Evolutionary conservation across 37 sponge, comb jelly and placozoan genomes (phyloP), one percentile per base, ranked within the genome.

Genomic region (Aplysina aerophoba): DNA sequence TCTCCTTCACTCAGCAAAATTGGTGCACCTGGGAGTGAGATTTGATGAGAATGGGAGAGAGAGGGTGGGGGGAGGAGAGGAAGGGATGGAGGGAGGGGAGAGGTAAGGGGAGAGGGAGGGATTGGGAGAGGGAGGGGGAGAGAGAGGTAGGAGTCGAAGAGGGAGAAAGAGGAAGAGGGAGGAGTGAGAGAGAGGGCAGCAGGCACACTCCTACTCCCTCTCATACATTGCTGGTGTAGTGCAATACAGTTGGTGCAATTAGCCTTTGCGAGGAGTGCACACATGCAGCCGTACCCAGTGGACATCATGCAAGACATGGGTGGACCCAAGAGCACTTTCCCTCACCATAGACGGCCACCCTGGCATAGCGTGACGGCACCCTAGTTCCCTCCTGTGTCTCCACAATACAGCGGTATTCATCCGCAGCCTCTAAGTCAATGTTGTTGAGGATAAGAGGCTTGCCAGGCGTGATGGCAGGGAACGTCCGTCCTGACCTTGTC

Each of bases 331-430:
- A 13, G 11, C 24, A 27, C 64, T 6, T 28, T 11, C 12, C 16
- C 78, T 53, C 3, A 75, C 78, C 78, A 36, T 75, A 75, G 16
- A 75, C 24, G 37, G 78, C 44, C 37, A 75, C 78, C 20, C 21
- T 50, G 44, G 53, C 78, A 75, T 75, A 75, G 3, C 1, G 31
- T 12, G 78, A 75, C 14, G 4, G 54, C 37, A 50, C 53, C 4
- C 20, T 4, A 2, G 39, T 54, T 8, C 78, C 78, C 21, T 38
- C n/a, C 16, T n/a, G 25, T 6, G 25, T 75, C 44, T 16, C 21
- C 44, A 75, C 78, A 12, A 40, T 25, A 75, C 78, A 75, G n/a
- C 78, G 44, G 37, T 75, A 75, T 19, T 75, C 78, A 25, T 75
- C 78, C 25, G 15, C 38, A 40, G 54, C 54, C 1, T 75, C 50